A percentile compares a stretch with the other conserved stretches of the same genome.
phyloP scores from a whole-genome alignment of 64 coral and sea anemone species.

The Montipora efflorescens region DNA sequence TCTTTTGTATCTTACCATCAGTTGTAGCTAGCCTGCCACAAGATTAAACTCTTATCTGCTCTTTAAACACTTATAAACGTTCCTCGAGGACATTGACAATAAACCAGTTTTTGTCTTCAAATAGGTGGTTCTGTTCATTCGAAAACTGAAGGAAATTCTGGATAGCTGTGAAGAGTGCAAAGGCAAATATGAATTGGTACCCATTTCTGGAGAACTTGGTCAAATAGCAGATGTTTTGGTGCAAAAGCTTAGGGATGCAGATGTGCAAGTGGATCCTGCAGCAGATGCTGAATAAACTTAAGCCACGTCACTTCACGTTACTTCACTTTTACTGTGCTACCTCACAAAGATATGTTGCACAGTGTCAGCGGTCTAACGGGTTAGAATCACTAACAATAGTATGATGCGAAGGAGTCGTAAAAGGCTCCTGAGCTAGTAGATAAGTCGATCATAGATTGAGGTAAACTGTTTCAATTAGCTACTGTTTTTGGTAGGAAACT shows the following conservation, averaged over 20 bases:
- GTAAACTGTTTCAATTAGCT: too few relatives aligned
- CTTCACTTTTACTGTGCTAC: too few relatives aligned
- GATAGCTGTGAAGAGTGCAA: slow-evolving; percentile 55
- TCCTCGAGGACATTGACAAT: neutral
- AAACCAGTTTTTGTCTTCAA: neutral
- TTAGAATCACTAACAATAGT: too few relatives aligned
- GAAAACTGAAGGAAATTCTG: slow-evolving; percentile 72
- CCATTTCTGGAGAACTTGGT: slow-evolving; percentile 44
- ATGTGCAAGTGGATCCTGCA: neutral
- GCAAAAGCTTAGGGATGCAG: neutral
- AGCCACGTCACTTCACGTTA: too few relatives aligned
- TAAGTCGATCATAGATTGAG: too few relatives aligned
- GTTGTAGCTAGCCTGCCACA: too few relatives aligned
- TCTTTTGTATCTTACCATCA: too few relatives aligned
- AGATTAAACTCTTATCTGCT: neutral
- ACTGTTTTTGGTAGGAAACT: too few relatives aligned
- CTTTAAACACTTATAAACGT: neutral
- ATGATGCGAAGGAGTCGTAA: too few relatives aligned
- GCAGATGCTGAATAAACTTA: neutral
- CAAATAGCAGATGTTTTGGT: slow-evolving; percentile 69
- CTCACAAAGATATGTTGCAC: too few relatives aligned
- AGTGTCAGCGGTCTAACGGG: too few relatives aligned
- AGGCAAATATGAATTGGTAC: slow-evolving; percentile 80
- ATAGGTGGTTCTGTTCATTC: slow-evolving; percentile 66
- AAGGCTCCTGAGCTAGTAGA: too few relatives aligned